Conservation (phyloP, 92 coral and sea anemone species). For the Montipora capitata region DNA sequence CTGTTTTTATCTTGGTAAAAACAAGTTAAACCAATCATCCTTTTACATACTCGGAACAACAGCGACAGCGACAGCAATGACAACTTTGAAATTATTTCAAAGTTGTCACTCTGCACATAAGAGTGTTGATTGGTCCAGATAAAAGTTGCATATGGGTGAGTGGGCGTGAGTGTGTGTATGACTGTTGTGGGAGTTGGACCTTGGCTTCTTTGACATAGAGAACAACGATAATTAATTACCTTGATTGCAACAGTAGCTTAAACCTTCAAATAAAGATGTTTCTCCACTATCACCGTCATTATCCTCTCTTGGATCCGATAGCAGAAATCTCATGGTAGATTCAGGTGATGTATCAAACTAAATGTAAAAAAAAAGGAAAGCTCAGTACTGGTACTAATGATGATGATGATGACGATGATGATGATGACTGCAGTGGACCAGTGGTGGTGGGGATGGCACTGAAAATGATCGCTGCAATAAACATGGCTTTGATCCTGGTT, state of each 20-base stretch:
- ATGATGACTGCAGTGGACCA: neutral
- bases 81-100: neutral
- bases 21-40: no score
- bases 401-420: neutral
- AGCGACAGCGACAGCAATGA: no score
- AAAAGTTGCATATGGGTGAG: no score
- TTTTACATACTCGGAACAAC: no score
- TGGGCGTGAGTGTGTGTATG: no score
- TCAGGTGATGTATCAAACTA: conserved; percentile 92
- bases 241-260: conserved; percentile 37
- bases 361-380: neutral
- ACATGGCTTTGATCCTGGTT: no score
- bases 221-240: neutral
- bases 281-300: neutral
- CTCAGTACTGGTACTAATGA: neutral
- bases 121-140: neutral
- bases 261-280: neutral
- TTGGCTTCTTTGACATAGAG: no score
- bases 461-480: no score
- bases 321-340: conserved; percentile 83
- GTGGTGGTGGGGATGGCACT: no score
- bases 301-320: conserved; percentile 83
- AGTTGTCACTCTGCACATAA: neutral
- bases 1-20: no score
- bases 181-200: no score